Conservation (phyloP, 2,888 invertebrate genomes). For the Theretra japonica region DNA sequence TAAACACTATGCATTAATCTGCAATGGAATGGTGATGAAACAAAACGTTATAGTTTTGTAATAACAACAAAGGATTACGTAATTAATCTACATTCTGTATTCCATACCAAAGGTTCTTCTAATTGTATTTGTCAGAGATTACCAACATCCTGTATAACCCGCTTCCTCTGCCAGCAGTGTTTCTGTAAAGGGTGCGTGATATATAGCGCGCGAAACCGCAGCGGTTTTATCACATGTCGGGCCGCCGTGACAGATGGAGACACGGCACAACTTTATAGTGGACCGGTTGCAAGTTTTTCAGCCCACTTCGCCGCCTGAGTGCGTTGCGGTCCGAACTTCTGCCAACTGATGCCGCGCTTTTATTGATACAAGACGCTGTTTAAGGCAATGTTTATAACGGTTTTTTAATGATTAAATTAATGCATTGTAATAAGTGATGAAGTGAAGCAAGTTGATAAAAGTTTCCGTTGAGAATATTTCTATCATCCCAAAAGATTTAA, state of each 20-base stretch:
- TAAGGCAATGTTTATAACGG: not conserved
- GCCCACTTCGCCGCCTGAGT: not conserved
- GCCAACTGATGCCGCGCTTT: not conserved
- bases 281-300: conserved; percentile 13
- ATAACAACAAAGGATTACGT: no score
- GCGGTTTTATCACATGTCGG: conserved; percentile 47
- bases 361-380: conserved; percentile 7
- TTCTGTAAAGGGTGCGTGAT: conserved; percentile 36
- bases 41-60: no score
- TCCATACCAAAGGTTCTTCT: no score
- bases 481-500: no score
- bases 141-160: not conserved
- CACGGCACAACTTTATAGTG: conserved; percentile 32
- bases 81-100: no score
- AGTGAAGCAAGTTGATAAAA: no score
- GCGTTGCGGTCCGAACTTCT: conserved; percentile 15
- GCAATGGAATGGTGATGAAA: no score
- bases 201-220: conserved; percentile 45
- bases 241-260: conserved; percentile 45
- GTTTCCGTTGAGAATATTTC: no score
- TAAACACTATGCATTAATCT: no score
- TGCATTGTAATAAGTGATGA: no score
- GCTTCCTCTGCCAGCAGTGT: not conserved
- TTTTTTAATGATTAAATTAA: no score
- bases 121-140: not conserved